Evolutionary conservation across 2,888 invertebrate genomes (phyloP).

Genomic region (Agapostemon virescens): DNA sequence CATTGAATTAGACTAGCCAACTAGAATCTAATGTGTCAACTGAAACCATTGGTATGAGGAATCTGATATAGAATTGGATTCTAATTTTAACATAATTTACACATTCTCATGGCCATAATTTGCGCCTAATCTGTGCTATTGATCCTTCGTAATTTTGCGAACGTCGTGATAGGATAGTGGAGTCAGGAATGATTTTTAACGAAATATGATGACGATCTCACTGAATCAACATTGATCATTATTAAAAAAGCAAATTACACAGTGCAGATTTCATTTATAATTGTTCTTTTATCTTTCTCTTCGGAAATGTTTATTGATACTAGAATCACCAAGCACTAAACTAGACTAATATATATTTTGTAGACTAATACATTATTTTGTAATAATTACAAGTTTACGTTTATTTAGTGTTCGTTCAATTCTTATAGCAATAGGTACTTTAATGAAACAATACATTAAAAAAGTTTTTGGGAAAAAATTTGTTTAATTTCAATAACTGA

Average conservation of each 20-base stretch:
- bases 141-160: conserved; percentile 51
- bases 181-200: not conserved
- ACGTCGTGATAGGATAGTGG: conserved; percentile 16
- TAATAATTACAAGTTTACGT: too few relatives aligned
- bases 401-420: too few relatives aligned
- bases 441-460: too few relatives aligned
- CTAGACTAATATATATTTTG: too few relatives aligned
- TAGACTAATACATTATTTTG: too few relatives aligned
- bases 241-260: not conserved
- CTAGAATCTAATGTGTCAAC: not conserved
- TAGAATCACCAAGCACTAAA: too few relatives aligned
- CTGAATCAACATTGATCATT: not conserved
- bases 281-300: not conserved
- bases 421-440: too few relatives aligned
- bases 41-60: not conserved
- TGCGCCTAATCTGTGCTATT: conserved; percentile 74
- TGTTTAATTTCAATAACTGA: too few relatives aligned
- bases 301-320: not conserved
- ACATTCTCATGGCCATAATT: not conserved
- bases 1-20: conserved; percentile 18
- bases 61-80: not conserved
- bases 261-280: not conserved
- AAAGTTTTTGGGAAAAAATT: too few relatives aligned
- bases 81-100: not conserved
- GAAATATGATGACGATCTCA: not conserved